phyloP scores from a whole-genome alignment of 1,140 invertebrate species.

The Aphelinus atriplicis region DNA sequence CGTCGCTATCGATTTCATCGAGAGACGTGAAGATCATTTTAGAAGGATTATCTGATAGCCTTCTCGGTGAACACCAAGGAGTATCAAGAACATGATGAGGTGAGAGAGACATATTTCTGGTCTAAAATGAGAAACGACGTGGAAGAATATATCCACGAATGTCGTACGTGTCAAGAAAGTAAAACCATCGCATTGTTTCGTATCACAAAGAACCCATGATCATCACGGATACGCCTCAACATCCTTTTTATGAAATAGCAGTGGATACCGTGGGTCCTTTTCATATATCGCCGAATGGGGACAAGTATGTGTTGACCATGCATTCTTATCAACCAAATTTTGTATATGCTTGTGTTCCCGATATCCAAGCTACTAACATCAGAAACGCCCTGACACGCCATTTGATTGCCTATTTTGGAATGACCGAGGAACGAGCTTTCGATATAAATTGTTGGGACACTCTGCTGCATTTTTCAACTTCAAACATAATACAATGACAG shows the following conservation, averaged over 20 bases:
- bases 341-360: background rate
- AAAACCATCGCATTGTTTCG: constrained; percentile 11
- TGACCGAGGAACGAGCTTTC: constrained; percentile 19
- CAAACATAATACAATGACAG: constrained; percentile 1
- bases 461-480: constrained; percentile 31
- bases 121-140: background rate
- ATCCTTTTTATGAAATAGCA: constrained; percentile 22
- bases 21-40: too few species aligned
- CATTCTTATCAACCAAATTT: constrained; percentile 9
- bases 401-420: constrained; percentile 4
- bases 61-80: background rate
- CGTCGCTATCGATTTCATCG: too few species aligned
- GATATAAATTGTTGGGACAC: background rate
- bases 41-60: too few species aligned
- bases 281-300: background rate
- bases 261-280: constrained; percentile 22
- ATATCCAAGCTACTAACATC: constrained; percentile 27
- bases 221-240: constrained; percentile 14
- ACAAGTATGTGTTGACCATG: constrained; percentile 15
- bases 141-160: background rate
- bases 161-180: background rate
- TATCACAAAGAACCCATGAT: constrained; percentile 11
- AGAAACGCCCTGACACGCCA: background rate
- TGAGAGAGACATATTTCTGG: background rate
- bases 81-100: background rate